phyloP scores from a whole-genome alignment of 2,113 vertebrate genomes.

The Maccullochella peelii region DNA sequence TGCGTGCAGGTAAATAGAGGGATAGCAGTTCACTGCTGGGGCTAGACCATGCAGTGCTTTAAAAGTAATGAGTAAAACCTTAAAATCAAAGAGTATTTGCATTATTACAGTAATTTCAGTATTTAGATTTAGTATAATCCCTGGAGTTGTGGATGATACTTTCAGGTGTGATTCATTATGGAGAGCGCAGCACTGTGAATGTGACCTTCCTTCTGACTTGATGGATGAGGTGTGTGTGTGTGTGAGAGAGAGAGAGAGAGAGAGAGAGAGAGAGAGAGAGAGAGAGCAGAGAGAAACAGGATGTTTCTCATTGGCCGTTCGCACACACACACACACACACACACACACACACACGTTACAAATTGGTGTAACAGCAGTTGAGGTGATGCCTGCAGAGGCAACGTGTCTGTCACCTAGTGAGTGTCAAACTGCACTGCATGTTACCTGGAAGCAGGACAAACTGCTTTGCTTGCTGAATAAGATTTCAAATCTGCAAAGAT shows the following conservation, averaged over 20 bases:
- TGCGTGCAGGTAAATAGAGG: too few relatives aligned
- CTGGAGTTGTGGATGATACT: not conserved
- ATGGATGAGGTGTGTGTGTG: constrained; percentile 11
- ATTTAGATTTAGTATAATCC: not conserved
- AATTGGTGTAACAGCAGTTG: not conserved
- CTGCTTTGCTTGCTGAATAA: not conserved
- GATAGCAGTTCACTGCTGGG: too few relatives aligned
- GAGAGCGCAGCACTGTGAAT: not conserved
- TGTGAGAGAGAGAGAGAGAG: not conserved
- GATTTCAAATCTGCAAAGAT: not conserved
- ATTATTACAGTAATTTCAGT: not conserved
- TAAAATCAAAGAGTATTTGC: too few relatives aligned
- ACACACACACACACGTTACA: not conserved
- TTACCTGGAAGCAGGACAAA: not conserved
- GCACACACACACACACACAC: not conserved
- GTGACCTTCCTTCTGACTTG: constrained; percentile 16
- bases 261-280: not conserved
- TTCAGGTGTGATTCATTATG: not conserved
- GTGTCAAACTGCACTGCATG: not conserved
- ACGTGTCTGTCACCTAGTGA: constrained; percentile 25
- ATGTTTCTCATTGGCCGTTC: not conserved
- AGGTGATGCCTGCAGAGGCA: constrained; percentile 4
- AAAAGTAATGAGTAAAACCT: too few relatives aligned
- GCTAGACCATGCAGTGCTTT: too few relatives aligned
- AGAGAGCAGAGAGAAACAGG: not conserved